phyloP scores from a whole-genome alignment of 1,140 invertebrate species.

The Potamilus streckersoni region DNA sequence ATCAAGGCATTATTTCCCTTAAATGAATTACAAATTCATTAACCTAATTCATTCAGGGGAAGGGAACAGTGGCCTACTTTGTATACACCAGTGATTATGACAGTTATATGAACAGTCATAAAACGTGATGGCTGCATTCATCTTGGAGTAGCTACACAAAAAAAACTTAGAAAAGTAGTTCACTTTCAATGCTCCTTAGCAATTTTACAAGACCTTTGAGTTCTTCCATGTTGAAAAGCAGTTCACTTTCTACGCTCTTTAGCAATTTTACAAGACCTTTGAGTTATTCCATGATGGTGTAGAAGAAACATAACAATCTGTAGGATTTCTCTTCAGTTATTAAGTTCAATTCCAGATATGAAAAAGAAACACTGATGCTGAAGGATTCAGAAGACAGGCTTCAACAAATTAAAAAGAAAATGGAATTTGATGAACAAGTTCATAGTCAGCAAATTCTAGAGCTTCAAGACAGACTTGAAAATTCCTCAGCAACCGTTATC shows the following conservation, averaged over 20 bases:
- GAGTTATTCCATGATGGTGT: not conserved
- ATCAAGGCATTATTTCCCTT: no score
- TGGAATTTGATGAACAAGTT: conserved; percentile 50
- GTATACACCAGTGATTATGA: no score
- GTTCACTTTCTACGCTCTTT: not conserved
- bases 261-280: not conserved
- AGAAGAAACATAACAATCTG: not conserved
- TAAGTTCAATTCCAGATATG: conserved; percentile 40
- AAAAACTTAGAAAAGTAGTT: not conserved
- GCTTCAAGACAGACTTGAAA: conserved; percentile 40
- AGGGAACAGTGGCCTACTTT: no score
- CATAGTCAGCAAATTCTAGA: conserved; percentile 38
- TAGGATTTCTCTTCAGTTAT: not conserved
- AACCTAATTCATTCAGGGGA: no score
- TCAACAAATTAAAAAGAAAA: conserved; percentile 48
- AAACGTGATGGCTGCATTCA: not conserved
- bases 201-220: not conserved
- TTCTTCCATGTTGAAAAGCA: not conserved
- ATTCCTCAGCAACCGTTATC: conserved; percentile 43
- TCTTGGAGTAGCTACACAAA: not conserved
- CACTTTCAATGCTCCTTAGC: not conserved
- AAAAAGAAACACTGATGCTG: conserved; percentile 44
- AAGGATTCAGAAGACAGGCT: conserved; percentile 43
- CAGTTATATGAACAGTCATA: not conserved
- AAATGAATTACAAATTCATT: no score